phyloP scores from a whole-genome alignment of 2,113 vertebrate species.

The Lontra canadensis region DNA sequence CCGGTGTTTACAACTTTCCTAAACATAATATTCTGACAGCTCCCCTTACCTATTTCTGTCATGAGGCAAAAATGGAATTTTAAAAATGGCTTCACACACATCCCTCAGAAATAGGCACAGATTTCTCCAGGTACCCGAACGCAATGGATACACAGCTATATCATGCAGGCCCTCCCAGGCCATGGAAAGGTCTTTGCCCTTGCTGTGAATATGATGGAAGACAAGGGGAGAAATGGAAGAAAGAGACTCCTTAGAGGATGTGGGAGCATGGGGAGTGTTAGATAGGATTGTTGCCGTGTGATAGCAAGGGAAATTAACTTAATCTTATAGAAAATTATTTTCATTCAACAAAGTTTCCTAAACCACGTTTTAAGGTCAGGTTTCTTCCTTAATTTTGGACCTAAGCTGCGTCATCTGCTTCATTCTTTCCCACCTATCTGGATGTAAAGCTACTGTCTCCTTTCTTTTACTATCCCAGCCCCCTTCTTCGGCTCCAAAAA shows the following conservation, averaged over 20 bases:
- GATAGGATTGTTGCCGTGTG: rapidly evolving
- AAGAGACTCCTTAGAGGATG: not conserved
- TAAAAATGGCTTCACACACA: not conserved
- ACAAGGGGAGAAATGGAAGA: not conserved
- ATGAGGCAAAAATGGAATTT: not conserved
- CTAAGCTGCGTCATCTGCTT: not conserved
- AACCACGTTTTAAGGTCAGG: not conserved
- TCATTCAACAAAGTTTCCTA: not conserved
- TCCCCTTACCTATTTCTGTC: not conserved
- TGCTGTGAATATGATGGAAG: not conserved
- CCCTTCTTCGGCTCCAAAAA: not conserved
- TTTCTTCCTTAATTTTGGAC: not conserved
- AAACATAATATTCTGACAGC: not conserved
- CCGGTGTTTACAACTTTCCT: not conserved
- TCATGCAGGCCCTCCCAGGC: not conserved
- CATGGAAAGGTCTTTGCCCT: not conserved
- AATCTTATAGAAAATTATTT: not conserved
- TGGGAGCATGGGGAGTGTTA: not conserved
- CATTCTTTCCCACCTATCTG: not conserved
- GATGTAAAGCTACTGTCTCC: not conserved
- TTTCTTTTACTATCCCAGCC: not conserved
- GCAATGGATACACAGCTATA: too few species aligned
- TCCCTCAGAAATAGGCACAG: not conserved
- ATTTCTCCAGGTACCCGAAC: not conserved
- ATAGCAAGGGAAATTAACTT: not conserved